Conservation (phyloP, 2,797 vertebrate genomes). For the Distichodus sexfasciatus region DNA sequence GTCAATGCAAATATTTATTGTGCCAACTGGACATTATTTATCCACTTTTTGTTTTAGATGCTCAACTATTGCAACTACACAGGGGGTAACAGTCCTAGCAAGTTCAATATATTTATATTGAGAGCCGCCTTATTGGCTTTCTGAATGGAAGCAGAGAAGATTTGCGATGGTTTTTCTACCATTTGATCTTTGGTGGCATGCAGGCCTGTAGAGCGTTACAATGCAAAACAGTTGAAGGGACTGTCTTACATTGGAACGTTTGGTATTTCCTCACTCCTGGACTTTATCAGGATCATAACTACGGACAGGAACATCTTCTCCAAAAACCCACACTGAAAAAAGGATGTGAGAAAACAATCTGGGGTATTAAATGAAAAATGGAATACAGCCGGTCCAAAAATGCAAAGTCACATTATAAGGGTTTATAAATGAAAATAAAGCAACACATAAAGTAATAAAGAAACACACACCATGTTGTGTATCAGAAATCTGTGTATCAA, state of each 20-base stretch:
- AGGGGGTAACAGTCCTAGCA: background rate
- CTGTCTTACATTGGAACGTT: conserved; percentile 46
- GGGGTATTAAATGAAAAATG: conserved; percentile 3
- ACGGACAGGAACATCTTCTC: conserved; percentile 37
- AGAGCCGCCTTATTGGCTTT: background rate
- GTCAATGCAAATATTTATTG: background rate
- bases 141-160: conserved; percentile 1
- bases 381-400: background rate
- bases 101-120: background rate
- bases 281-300: conserved; percentile 49
- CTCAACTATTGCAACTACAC: background rate
- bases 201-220: conserved; percentile 45
- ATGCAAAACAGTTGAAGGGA: conserved; percentile 47
- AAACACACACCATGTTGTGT: too few species aligned
- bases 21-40: background rate
- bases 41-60: conserved; percentile 26
- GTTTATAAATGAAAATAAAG: too few species aligned
- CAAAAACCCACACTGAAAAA: conserved; percentile 13
- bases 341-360: background rate
- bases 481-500: conserved; percentile 14
- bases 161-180: background rate
- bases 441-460: too few species aligned
- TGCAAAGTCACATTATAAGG: background rate
- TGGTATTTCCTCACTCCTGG: conserved; percentile 56
- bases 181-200: conserved; percentile 55